A percentile compares a stretch with the other conserved stretches of the same genome.
Evolutionary conservation across 2,888 invertebrate genomes (phyloP).

Genomic region (Alcis repandata): DNA sequence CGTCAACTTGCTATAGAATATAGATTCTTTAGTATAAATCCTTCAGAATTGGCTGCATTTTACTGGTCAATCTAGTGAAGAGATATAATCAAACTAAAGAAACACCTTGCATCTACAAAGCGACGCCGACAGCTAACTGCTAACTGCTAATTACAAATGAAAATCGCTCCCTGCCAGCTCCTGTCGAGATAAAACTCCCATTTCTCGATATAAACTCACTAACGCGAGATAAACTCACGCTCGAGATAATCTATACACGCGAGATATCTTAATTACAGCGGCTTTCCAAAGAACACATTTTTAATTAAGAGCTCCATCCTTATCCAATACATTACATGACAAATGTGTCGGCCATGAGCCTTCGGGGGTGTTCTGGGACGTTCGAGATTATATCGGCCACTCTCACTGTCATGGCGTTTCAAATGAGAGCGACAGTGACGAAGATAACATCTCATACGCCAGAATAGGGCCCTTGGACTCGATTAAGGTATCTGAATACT

Average conservation of each 20-base stretch:
- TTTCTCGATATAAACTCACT: slow-evolving; percentile 62
- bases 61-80: background rate
- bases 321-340: slow-evolving; percentile 64
- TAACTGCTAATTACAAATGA: slow-evolving; percentile 70
- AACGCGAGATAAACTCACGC: slow-evolving; percentile 59
- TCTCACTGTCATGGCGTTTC: no score
- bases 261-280: slow-evolving; percentile 72
- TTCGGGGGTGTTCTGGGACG: no score
- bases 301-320: slow-evolving; percentile 65
- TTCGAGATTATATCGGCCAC: no score
- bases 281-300: slow-evolving; percentile 64
- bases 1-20: no score
- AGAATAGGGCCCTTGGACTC: no score
- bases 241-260: slow-evolving; percentile 64
- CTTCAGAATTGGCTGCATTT: no score
- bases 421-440: no score
- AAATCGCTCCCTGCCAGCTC: slow-evolving; percentile 68
- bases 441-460: no score
- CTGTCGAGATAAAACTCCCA: slow-evolving; percentile 50
- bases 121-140: slow-evolving; percentile 41
- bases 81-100: background rate
- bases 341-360: slow-evolving; percentile 53
- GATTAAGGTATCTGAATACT: slow-evolving; percentile 29
- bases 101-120: slow-evolving; percentile 25
- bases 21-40: no score